phyloP scores from a whole-genome alignment of 2,113 vertebrate genomes.

The Bambusicola thoracicus region DNA sequence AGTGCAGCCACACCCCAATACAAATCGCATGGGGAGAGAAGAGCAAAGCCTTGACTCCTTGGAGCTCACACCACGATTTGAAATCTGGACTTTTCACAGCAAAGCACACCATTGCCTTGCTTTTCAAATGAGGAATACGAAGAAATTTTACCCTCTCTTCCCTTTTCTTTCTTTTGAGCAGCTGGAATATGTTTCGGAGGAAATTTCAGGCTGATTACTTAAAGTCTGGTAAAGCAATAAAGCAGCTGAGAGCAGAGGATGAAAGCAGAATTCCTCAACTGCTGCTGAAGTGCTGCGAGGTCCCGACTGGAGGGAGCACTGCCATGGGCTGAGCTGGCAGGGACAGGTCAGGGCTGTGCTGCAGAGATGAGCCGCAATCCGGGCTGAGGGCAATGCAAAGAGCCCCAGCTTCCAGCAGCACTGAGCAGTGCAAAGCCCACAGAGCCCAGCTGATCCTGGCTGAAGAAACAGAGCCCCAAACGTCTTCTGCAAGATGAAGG shows the following conservation, averaged over 20 bases:
- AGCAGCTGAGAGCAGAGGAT: neutral
- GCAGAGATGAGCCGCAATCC: neutral
- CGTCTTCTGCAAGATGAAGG: neutral
- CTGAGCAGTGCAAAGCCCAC: neutral
- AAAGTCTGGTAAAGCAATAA: constrained; percentile 28
- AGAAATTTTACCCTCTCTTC: neutral
- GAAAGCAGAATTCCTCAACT: neutral
- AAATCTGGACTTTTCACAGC: neutral
- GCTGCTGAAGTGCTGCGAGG: neutral
- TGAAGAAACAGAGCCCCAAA: neutral
- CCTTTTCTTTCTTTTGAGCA: neutral
- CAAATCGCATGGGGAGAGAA: neutral
- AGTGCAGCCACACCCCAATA: neutral
- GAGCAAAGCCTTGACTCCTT: neutral
- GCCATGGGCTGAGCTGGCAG: neutral
- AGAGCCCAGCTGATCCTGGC: neutral
- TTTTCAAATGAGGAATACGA: neutral
- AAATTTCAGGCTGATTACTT: constrained; percentile 26
- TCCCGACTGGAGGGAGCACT: rapidly evolving
- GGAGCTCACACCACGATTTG: neutral
- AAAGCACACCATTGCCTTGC: neutral
- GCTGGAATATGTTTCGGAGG: constrained; percentile 9
- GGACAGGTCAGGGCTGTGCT: neutral
- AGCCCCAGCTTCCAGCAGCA: neutral
- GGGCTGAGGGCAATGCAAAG: neutral